Evolutionary conservation across 2,888 invertebrate genomes (phyloP).

Genomic region (Synanthedon tipuliformis): DNA sequence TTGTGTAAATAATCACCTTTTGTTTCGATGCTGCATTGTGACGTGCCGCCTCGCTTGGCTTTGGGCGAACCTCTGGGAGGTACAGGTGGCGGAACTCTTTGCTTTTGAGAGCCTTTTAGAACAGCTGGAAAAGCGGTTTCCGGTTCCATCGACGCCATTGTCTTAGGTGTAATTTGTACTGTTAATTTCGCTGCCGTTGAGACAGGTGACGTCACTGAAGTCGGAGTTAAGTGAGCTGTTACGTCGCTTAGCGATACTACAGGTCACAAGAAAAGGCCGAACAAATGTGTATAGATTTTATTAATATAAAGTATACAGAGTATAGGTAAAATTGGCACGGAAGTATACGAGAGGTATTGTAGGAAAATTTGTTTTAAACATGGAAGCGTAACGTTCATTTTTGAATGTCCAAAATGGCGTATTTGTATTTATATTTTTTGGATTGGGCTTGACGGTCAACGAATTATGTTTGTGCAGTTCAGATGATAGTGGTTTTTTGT

Average conservation of each 20-base stretch:
- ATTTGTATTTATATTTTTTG: constrained; percentile 67
- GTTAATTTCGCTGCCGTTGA: constrained; percentile 47
- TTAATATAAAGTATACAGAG: constrained; percentile 32
- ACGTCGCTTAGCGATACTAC: constrained; percentile 68
- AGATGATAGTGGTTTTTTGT: constrained; percentile 18
- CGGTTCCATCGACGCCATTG: constrained; percentile 52
- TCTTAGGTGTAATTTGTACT: constrained; percentile 32
- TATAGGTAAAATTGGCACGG: constrained; percentile 28
- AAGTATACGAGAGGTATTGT: constrained; percentile 1
- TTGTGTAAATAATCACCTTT: constrained; percentile 63
- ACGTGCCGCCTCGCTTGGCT: constrained; percentile 64
- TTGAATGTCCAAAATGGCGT: constrained; percentile 59
- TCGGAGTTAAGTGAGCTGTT: constrained; percentile 64
- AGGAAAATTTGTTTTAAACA: constrained; percentile 39
- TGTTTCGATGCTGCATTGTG: constrained; percentile 49
- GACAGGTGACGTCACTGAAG: constrained; percentile 57
- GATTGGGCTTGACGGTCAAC: constrained; percentile 61
- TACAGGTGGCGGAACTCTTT: constrained; percentile 88
- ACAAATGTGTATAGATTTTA: constrained; percentile 35
- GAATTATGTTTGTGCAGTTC: constrained; percentile 56
- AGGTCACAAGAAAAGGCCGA: constrained; percentile 19
- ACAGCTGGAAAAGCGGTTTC: constrained; percentile 79
- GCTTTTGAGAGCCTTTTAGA: constrained; percentile 78
- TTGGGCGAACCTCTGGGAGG: constrained; percentile 86
- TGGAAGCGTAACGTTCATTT: constrained; percentile 36